Base-by-base conservation (phyloP, 30 jellyfish, hydroid and myxozoan species). In the Aurelia coerulea region DNA sequence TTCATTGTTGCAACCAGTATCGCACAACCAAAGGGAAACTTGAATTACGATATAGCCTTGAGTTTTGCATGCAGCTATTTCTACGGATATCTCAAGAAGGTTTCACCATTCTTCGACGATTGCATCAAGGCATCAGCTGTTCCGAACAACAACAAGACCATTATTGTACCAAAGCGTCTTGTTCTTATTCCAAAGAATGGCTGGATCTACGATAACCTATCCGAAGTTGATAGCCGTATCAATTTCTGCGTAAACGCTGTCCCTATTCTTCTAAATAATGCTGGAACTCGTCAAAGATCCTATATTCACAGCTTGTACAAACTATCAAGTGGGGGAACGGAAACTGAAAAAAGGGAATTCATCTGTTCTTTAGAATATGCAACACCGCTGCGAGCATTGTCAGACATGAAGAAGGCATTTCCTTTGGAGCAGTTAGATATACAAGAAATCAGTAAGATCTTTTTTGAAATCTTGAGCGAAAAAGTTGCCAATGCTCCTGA, bases 181-280 rank as follows among this genome's bases (percentile, higher is more conserved):
- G 67, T 79, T 11, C 49, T 79, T 31, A 29, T 79, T 12, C 89
- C 89, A 7, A 50, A 65, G 39, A 79, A 79, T 29, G 89, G 89
- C 18, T 52, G 4, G 5, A 42, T 66, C 34, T 50, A n/a, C 19
- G 80, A 79, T 52, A 16, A 39, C 53, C 31, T 65, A 0, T 29
- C 62, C 11, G 62, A 64, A 16, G 89, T 64, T 3, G 80, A 79
- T 33, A 37, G 62, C 14, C 74, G 81, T 2, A 79, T 79, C 4
- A 2, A 33, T 10, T 79, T 79, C 79, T 46, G 19, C 50, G 23
- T 42, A 37, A 79, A 79, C 15, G 51, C 80, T 37, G 62, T 32
- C 54, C 19, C 89, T 6, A 42, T 50, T 8, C 69, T 9, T 3
- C 35, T 64, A 11, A 32, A 37, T 50, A 31, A 34, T 35, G 46